Base-by-base conservation (phyloP, 1,140 invertebrate genomes). In the Pachyrhynchus sulphureomaculatus region DNA sequence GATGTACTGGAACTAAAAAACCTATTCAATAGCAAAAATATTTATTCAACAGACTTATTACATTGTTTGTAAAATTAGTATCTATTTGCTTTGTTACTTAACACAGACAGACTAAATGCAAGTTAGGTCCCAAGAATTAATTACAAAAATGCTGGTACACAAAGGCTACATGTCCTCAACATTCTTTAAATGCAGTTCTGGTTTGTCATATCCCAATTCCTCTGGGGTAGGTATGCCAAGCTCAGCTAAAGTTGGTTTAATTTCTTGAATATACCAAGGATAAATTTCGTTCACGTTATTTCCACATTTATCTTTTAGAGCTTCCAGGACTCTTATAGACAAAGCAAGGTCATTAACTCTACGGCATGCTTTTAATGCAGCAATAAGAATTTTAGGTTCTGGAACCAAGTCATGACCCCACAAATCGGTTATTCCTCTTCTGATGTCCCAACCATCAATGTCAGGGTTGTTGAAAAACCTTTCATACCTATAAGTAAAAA, bases 131-230 rank as follows among this genome's bases (percentile, higher is more conserved):
- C 15, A 13, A 17, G 10, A 21, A 44, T 44, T 12, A 20, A 65
- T 51, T 67, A 61, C 26, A 2, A 2, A 9, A 6, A 29, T 29
- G 12, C n/a, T 29, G 26, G 12, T 6, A 29, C 12, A 1, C 5
- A 29, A 29, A 29, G 8, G 12, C 5, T 29, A 29, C 60, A 86
- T 82, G 44, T 93, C 86, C 75, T 86, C 89, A 47, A 91, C 86
- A 75, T 81, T 84, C 68, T 86, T 73, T 54, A 94, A 80, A 54
- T 88, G 90, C 72, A 99, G 81, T 80, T 99, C 96, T 45, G 97
- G 97, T 79, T 98, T 93, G 78, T 98, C 95, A 74, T 96, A 98
- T 45, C 96, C 96, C 68, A 99, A 80, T 74, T 98, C 93, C 79
- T 98, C 96, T 12, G 91, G 90, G 17, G 96, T 98, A 17, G 86